Evolutionary conservation across 2,888 invertebrate genomes (phyloP).

Genomic region (Drosophila maculinotata): DNA sequence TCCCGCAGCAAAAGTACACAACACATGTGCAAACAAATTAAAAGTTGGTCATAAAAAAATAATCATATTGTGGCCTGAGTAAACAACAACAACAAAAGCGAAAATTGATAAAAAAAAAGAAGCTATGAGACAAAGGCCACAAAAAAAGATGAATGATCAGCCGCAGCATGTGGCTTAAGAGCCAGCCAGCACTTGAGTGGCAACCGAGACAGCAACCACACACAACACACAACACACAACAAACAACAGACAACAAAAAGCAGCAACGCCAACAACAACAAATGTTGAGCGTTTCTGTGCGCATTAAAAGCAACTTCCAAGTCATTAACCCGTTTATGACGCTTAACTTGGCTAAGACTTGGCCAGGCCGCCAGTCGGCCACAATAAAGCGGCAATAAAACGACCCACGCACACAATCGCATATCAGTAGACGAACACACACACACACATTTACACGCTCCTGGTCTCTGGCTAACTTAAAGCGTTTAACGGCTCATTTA

Average conservation of each 20-base stretch:
- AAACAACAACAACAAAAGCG: conserved; percentile 51
- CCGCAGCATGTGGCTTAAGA: conserved; percentile 30
- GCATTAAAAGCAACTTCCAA: conserved; percentile 79
- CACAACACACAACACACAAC: neutral
- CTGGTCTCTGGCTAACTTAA: conserved; percentile 57
- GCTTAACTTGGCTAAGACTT: conserved; percentile 73
- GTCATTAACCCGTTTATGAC: conserved; percentile 82
- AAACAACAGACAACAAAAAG: neutral
- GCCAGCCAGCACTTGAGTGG: conserved; percentile 54
- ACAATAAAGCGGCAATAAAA: conserved; percentile 79
- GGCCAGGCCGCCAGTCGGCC: conserved; percentile 53
- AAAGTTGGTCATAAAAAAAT: conserved; percentile 79
- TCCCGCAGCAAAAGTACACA: conserved; percentile 11
- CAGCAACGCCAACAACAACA: conserved; percentile 23
- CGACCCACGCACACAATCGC: conserved; percentile 44
- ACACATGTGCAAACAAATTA: conserved; percentile 79
- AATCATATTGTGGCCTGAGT: conserved; percentile 66
- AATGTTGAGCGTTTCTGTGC: conserved; percentile 50
- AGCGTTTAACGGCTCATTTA: conserved; percentile 80
- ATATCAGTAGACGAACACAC: conserved; percentile 25
- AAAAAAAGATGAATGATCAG: conserved; percentile 26
- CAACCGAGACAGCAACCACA: conserved; percentile 18
- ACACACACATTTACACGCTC: conserved; percentile 6
- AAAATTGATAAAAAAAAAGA: conserved; percentile 70
- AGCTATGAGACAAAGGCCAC: conserved; percentile 29